Base-by-base conservation (phyloP, 1,140 invertebrate genomes). In the Cataglyphis hispanica region DNA sequence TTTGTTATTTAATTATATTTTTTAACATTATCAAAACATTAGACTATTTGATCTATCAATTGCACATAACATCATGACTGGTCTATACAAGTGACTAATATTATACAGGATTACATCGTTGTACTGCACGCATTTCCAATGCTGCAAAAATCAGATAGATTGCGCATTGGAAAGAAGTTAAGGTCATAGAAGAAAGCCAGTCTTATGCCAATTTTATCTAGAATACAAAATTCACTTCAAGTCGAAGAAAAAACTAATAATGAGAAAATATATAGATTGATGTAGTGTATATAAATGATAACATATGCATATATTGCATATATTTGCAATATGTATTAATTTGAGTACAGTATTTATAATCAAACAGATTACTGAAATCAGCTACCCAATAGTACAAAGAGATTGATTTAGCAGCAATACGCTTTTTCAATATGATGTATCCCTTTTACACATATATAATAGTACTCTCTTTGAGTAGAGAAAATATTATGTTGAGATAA, bases 1-100 rank as follows among this genome's bases (percentile, higher is more conserved):
- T 83, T 80, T 58, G 27, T 80, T 64, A 84, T 40, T 58, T 75
- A 22, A 50, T 50, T 50, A 50, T 46, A 6, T 53, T 58, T 78
- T 67, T 83, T 75, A 90, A 86, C 46, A 56, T 83, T 90, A 91
- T 85, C 58, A 91, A 85, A 87, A 88, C 76, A 60, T 89, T 87
- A 91, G 31, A 87, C 66, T 87, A 91, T 86, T 91, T 91, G 77
- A 83, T 76, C 63, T 84, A 84, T 91, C 66, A 75, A 91, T 91
- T 91, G 90, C 89, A 91, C 90, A 81, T 81, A 89, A 84, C 74
- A 84, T 85, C 78, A 84, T 84, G 87, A 91, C 70, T 88, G 67
- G 19, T 90, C 37, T 66, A 58, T 81, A 50, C 46, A 50, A 50
- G 5, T 50, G 46, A 50, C 46, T 50, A 61, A 85, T 61, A 81